phyloP scores from a whole-genome alignment of 2,113 vertebrate species.

The Fulmarus glacialis region DNA sequence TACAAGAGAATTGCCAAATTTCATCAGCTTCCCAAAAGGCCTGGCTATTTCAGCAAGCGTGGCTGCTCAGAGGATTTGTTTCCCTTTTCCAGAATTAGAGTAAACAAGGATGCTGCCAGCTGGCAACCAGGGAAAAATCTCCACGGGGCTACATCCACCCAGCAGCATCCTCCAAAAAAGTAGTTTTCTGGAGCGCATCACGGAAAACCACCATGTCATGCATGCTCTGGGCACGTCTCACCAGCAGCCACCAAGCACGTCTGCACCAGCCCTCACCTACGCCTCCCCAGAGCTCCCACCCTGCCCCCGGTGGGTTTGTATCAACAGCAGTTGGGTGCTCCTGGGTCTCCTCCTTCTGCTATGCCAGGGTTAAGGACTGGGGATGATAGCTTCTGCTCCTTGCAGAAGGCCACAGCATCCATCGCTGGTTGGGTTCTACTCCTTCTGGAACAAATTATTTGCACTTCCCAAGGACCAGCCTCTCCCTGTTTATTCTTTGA shows the following conservation, averaged over 20 bases:
- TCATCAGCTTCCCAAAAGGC: neutral
- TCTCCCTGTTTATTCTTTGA: neutral
- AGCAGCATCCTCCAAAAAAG: neutral
- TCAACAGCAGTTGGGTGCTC: neutral
- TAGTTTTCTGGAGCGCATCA: neutral
- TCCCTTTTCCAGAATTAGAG: neutral
- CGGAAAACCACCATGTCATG: neutral
- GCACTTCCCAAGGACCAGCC: neutral
- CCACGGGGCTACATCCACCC: neutral
- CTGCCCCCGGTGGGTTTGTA: neutral
- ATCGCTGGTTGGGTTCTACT: neutral
- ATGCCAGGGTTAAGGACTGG: too few species aligned
- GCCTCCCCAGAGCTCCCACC: neutral
- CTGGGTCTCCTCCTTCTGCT: neutral
- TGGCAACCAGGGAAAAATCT: neutral
- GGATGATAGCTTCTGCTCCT: neutral
- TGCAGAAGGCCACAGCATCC: neutral
- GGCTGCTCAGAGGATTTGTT: neutral
- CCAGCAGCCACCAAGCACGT: neutral
- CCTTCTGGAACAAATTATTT: neutral
- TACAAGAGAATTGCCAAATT: neutral
- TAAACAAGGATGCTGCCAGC: neutral
- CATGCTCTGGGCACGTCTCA: neutral
- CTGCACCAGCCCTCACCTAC: fast-evolving
- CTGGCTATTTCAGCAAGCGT: neutral